Evolutionary conservation across 2,888 invertebrate species (phyloP), one percentile per base, ranked within the genome.

Genomic region (Scaptomyza reducta): DNA sequence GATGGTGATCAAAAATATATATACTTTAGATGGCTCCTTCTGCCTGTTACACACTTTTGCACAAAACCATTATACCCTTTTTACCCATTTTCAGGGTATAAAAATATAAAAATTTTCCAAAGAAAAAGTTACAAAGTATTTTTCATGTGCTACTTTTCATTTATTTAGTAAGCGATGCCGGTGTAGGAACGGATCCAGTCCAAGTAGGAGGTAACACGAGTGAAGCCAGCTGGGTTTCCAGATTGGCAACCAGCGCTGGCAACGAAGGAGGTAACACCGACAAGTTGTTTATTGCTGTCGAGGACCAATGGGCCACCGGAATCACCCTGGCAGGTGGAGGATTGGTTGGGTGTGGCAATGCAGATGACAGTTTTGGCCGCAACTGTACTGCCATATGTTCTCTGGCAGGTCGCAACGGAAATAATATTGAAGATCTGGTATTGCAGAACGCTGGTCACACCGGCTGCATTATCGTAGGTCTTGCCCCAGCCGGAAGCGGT

Each of bases 401-500:
- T 0, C 3, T 63, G 49, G 80, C 93, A 93, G 2, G 42, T 33
- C 1, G 54, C 6, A 47, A 90, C 89, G 25, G 83, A 63, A 2
- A 92, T 85, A 33, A 92, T 80, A 0, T 87, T 72, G 31, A 90
- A 74, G 9, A 44, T 18, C 0, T 89, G 88, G 57, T 83, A 89
- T 60, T 92, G 88, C 40, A 93, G 86, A 2, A 87, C 88, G n/a
- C 64, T 70, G 51, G 83, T 57, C n/a, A 86, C 85, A 50, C 47
- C 13, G 44, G 62, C 13, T n/a, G 68, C 73, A 1, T 47, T 22
- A 29, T 90, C 90, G 3, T 82, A 83, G 47, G 25, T 74, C 63
- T 83, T 89, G 49, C 93, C 93, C 92, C 93, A 93, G 25, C 93
- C 93, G 61, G 92, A 92, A 38, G 91, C 92, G 16, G 88, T 73